These are phyloP conservation scores for Fundulus diaphanus DNA, from an alignment of 2,797 vertebrate species.

Conservation along the genomic window DNA sequence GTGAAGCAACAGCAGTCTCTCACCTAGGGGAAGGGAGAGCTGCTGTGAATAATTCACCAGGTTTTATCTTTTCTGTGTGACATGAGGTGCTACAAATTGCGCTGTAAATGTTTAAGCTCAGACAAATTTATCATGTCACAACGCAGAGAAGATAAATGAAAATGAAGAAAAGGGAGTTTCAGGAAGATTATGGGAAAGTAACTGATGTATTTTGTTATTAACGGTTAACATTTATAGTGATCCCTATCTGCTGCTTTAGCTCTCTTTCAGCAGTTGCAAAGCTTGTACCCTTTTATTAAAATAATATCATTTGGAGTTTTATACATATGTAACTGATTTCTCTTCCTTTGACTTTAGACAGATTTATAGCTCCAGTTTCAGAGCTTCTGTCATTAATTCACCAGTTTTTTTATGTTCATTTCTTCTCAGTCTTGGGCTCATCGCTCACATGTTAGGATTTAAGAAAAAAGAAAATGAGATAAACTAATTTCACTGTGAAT, in stretches of 20 bases:
- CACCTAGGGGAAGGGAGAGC: conserved; percentile 15
- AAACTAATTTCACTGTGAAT: not conserved
- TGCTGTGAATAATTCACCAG: conserved; percentile 55
- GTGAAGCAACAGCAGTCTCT: conserved; percentile 33
- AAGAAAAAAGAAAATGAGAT: not conserved
- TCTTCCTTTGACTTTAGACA: not conserved
- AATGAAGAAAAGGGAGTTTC: not conserved
- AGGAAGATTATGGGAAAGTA: not conserved
- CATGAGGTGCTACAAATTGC: conserved; percentile 48
- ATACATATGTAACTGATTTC: not conserved
- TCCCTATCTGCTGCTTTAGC: not conserved
- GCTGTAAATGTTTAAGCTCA: conserved; percentile 45
- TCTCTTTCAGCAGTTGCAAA: not conserved
- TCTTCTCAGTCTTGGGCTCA: not conserved
- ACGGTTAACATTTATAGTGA: not conserved
- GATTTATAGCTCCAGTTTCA: not conserved
- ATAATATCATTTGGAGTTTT: not conserved
- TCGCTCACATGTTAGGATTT: not conserved
- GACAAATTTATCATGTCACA: conserved; percentile 27
- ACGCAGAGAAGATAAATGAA: conserved; percentile 15
- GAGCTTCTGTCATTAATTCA: conserved; percentile 1
- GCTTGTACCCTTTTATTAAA: not conserved
- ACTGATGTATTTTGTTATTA: conserved; percentile 1
- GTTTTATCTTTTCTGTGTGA: conserved; percentile 51
- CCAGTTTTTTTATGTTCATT: not conserved